Evolutionary conservation across 2,888 invertebrate species (phyloP), one percentile per base, ranked within the genome.

Genomic region (Lithophane leautieri): DNA sequence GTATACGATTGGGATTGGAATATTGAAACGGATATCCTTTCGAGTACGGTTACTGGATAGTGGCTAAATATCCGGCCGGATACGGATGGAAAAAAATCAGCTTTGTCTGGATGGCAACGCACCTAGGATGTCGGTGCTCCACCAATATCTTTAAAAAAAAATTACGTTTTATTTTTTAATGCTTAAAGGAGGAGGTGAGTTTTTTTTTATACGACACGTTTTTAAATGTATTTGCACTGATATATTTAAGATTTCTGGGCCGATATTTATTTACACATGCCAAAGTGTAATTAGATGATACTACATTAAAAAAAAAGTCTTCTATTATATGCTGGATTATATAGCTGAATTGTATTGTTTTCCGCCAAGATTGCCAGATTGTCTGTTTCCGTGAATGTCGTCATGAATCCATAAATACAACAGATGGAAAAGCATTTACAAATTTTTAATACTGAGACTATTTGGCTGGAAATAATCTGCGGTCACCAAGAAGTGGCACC

Each of bases 341-440:
- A 16, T 56, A 67, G 11, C n/a, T 34, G 7, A 16, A 50, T 34
- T 60, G 14, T 25, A 4, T 28, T 16, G 14, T 28, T 8, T 34
- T 34, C 28, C 34, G 22, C 14, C 11, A 16, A n/a, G 16, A 34
- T 34, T 19, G 28, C 22, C 28, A 47, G 3, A 54, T 28, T 14
- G 6, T 66, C 9, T 52, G 34, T 67, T 54, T 67, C 34, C 11
- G 34, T 22, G 66, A 52, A 25, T 42, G 42, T 42, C 22, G 19
- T 42, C 42, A 42, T 42, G 25, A 61, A 69, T 22, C 69, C 42
- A 22, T 63, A 44, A 69, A 62, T 62, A 69, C 69, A 63, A 28
- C 42, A 28, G 56, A 62, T 42, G 0, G 42, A 34, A 54, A n/a
- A 16, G 0, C 11, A 67, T 54, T 54, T n/a, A 4, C 6, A 16